Conservation (phyloP, 2,797 vertebrate species). For the Hoplostethus mediterraneus region DNA sequence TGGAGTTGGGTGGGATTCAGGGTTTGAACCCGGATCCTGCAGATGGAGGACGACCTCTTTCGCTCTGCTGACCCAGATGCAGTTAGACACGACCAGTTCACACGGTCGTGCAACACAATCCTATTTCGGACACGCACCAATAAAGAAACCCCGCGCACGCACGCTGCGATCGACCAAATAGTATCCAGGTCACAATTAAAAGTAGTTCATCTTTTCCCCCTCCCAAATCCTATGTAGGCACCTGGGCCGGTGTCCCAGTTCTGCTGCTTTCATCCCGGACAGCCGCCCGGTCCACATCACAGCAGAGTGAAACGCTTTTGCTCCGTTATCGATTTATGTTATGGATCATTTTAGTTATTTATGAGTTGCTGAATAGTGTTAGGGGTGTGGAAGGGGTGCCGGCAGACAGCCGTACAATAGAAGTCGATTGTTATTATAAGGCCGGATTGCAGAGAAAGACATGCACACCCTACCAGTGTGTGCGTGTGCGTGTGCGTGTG, state of each 20-base stretch:
- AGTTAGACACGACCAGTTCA: constrained; percentile 9
- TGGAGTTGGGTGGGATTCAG: not conserved
- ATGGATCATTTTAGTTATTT: not conserved
- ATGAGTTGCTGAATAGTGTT: not conserved
- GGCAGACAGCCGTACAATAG: not conserved
- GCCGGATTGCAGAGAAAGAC: not conserved
- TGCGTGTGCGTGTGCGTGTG: not conserved
- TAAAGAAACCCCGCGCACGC: constrained; percentile 22
- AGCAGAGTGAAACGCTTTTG: constrained; percentile 18
- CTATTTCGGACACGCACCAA: not conserved
- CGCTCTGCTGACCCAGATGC: constrained; percentile 8
- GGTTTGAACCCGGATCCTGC: no score
- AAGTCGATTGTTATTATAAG: constrained; percentile 3
- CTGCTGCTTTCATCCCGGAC: constrained; percentile 48
- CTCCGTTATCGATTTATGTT: not conserved
- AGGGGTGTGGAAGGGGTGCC: not conserved
- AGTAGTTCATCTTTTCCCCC: constrained; percentile 53
- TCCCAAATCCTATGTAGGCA: constrained; percentile 47
- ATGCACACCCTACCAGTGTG: constrained; percentile 11
- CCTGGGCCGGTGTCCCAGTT: constrained; percentile 67
- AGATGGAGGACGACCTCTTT: not conserved
- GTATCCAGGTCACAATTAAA: constrained; percentile 65
- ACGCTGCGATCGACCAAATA: constrained; percentile 49
- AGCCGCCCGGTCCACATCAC: constrained; percentile 21
- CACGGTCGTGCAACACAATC: not conserved